A percentile compares a stretch with the other conserved stretches of the same genome.
Conservation (phyloP, 2,888 invertebrate species). For the Dolichopus griseipennis region DNA sequence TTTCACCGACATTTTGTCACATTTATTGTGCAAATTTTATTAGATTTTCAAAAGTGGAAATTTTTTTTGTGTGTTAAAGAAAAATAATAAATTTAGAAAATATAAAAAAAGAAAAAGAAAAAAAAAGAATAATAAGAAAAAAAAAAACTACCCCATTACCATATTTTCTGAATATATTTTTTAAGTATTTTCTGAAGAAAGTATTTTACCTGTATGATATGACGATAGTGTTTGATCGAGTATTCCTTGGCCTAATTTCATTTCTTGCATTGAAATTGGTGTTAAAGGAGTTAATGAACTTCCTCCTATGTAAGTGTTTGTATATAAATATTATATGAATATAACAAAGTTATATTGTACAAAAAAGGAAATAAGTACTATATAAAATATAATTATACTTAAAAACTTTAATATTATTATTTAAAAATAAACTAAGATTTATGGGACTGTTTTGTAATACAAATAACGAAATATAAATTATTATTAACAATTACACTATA, state of each 20-base stretch:
- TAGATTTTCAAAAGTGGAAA: too few relatives aligned
- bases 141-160: not conserved
- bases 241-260: constrained; percentile 57
- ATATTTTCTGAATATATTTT: not conserved
- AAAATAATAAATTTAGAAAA: too few relatives aligned
- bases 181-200: not conserved
- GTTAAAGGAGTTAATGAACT: constrained; percentile 62
- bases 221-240: constrained; percentile 59
- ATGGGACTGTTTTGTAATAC: too few relatives aligned
- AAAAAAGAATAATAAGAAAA: not conserved
- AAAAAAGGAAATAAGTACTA: too few relatives aligned
- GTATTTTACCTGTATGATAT: constrained; percentile 57
- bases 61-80: not conserved
- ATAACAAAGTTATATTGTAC: too few relatives aligned
- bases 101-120: constrained; percentile 2
- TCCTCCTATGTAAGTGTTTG: constrained; percentile 42
- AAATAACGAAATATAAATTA: too few relatives aligned
- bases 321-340: not conserved
- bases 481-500: too few relatives aligned
- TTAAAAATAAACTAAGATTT: too few relatives aligned
- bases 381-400: too few relatives aligned
- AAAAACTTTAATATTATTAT: too few relatives aligned
- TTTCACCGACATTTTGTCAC: too few relatives aligned
- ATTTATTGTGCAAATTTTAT: too few relatives aligned
- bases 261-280: constrained; percentile 67